phyloP scores from a whole-genome alignment of 2,797 vertebrate species.

The Phrynocephalus vlangalii region DNA sequence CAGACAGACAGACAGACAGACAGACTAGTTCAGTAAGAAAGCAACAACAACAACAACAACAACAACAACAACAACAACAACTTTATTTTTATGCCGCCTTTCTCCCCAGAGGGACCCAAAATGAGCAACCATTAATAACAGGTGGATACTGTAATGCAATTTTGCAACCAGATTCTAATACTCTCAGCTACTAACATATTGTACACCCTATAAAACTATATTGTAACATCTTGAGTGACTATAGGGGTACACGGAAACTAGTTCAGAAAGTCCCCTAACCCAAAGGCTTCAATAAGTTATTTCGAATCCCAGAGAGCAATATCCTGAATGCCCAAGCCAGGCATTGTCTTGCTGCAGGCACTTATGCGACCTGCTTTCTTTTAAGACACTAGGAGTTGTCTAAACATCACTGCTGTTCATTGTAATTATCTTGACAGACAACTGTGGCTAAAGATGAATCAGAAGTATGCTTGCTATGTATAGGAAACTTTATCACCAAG shows the following conservation, averaged over 20 bases:
- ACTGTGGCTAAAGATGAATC: conserved; percentile 62
- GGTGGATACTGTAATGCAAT: neutral
- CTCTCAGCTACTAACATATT: neutral
- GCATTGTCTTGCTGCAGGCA: conserved; percentile 16
- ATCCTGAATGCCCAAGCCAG: conserved; percentile 20
- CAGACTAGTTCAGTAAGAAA: too few species aligned
- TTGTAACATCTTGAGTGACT: neutral
- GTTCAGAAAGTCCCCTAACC: neutral
- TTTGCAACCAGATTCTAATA: neutral
- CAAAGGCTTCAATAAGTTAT: neutral
- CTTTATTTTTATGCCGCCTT: too few species aligned
- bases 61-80: too few species aligned
- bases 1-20: too few species aligned
- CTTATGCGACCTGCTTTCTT: conserved; percentile 26
- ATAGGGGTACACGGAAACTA: neutral
- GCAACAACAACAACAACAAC: too few species aligned
- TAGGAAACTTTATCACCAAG: conserved; percentile 65
- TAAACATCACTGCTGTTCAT: conserved; percentile 29
- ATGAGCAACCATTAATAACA: neutral
- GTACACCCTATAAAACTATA: neutral
- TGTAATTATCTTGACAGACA: conserved; percentile 67
- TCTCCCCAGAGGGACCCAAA: too few species aligned
- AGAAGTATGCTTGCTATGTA: conserved; percentile 51
- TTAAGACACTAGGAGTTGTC: conserved; percentile 2
- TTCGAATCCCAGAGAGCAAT: conserved; percentile 13